Evolutionary conservation across 2,797 vertebrate genomes (phyloP).

Genomic region (Bradypodion pumilum): DNA sequence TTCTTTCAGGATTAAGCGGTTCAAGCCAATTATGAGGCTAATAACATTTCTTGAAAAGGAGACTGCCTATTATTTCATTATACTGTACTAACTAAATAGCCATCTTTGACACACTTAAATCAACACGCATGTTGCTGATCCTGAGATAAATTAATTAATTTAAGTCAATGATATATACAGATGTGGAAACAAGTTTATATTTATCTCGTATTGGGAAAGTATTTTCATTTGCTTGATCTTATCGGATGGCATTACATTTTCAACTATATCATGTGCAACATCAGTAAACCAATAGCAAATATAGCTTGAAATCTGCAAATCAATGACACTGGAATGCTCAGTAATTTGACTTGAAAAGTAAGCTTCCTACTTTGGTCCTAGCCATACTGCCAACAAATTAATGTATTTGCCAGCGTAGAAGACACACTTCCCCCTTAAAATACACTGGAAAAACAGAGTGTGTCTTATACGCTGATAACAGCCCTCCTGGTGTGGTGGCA

Average conservation of each 20-base stretch:
- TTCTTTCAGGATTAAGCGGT: neutral
- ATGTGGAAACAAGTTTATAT: slow-evolving; percentile 48
- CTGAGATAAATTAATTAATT: slow-evolving; percentile 54
- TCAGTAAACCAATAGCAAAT: slow-evolving; percentile 26
- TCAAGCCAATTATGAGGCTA: slow-evolving; percentile 28
- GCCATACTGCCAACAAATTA: slow-evolving; percentile 41
- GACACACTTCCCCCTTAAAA: no score
- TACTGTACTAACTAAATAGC: slow-evolving; percentile 10
- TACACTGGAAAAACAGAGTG: no score
- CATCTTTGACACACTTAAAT: slow-evolving; percentile 39
- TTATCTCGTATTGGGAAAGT: slow-evolving; percentile 30
- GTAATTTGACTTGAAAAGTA: slow-evolving; percentile 38
- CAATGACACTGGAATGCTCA: slow-evolving; percentile 50
- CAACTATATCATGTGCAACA: slow-evolving; percentile 31
- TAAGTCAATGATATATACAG: slow-evolving; percentile 29
- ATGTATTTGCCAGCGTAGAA: no score
- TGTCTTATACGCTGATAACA: no score
- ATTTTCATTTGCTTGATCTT: slow-evolving; percentile 26
- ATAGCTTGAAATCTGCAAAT: neutral
- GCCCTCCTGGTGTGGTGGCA: no score
- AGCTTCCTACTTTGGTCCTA: slow-evolving; percentile 41
- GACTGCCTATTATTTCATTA: slow-evolving; percentile 34
- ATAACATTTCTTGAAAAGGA: neutral
- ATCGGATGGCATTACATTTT: neutral
- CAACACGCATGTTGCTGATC: slow-evolving; percentile 33